Conservation (phyloP, 2,113 vertebrate genomes). For the Apus apus region DNA sequence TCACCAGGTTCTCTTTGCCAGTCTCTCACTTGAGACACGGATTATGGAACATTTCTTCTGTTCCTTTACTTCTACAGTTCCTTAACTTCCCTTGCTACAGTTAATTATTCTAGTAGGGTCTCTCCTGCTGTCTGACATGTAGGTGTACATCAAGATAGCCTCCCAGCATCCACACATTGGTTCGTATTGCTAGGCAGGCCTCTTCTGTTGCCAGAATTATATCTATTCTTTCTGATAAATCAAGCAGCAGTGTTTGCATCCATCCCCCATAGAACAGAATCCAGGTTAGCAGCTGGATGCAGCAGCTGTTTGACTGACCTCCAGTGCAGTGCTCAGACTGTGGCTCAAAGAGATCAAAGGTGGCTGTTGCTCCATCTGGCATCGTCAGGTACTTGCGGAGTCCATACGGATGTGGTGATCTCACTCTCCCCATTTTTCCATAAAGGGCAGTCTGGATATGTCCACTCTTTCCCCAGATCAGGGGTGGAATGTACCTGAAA, state of each 20-base stretch:
- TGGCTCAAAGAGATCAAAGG: constrained; percentile 97
- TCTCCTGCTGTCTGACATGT: neutral
- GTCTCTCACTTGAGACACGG: neutral
- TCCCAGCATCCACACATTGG: neutral
- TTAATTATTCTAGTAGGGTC: neutral
- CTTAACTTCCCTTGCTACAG: neutral
- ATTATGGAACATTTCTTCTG: neutral
- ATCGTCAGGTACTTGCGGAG: constrained; percentile 95
- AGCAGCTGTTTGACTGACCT: constrained; percentile 80
- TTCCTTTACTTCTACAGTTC: neutral
- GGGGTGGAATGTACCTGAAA: constrained; percentile 93
- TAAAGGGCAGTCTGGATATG: constrained; percentile 97
- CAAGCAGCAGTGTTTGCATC: neutral
- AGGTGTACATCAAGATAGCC: neutral
- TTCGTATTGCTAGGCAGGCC: neutral
- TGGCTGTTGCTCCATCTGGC: constrained; percentile 94
- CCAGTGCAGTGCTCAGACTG: constrained; percentile 88
- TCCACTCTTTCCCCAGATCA: constrained; percentile 97
- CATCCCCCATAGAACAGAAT: neutral
- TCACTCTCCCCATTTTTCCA: constrained; percentile 95
- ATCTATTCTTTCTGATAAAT: neutral
- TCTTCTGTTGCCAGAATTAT: neutral
- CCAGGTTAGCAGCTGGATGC: neutral
- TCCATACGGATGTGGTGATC: constrained; percentile 89
- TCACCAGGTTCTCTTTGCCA: neutral